A percentile compares a stretch with the other conserved stretches of the same genome.
Conservation (phyloP, 2,797 vertebrate genomes). For the Eleutherodactylus coqui region DNA sequence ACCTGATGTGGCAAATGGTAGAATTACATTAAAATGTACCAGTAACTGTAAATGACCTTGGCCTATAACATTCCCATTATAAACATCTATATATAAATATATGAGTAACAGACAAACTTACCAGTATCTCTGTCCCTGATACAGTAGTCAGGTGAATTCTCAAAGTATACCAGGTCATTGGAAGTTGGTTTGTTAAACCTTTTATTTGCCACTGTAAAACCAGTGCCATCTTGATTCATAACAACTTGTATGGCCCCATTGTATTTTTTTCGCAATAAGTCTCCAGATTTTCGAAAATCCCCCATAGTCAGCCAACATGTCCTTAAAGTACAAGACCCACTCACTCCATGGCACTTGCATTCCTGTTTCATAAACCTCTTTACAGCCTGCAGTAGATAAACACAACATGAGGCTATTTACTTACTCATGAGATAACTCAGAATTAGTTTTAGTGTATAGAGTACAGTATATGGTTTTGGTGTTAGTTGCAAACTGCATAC, state of each 20-base stretch:
- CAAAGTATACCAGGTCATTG: constrained; percentile 94
- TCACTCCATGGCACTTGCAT: constrained; percentile 96
- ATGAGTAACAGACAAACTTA: constrained; percentile 69
- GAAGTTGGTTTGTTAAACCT: constrained; percentile 89
- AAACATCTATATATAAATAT: neutral
- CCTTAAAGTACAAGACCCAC: constrained; percentile 90
- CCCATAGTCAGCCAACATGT: constrained; percentile 96
- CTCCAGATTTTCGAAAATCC: constrained; percentile 91
- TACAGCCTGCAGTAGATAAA: constrained; percentile 81
- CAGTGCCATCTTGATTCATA: constrained; percentile 94
- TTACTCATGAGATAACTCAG: neutral
- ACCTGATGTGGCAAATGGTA: neutral
- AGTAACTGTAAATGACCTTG: too few species aligned
- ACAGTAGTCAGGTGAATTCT: constrained; percentile 97
- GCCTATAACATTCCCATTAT: neutral
- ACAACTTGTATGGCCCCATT: constrained; percentile 91
- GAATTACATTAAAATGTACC: neutral
- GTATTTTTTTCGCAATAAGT: constrained; percentile 91
- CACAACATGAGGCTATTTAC: neutral
- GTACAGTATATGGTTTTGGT: neutral
- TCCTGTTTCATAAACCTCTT: constrained; percentile 93
- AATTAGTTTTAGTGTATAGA: too few species aligned
- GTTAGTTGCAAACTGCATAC: neutral
- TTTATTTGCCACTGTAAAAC: constrained; percentile 86
- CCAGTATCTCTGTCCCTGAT: constrained; percentile 89